phyloP scores from a whole-genome alignment of 2,113 vertebrate species.

The Abramis brama region DNA sequence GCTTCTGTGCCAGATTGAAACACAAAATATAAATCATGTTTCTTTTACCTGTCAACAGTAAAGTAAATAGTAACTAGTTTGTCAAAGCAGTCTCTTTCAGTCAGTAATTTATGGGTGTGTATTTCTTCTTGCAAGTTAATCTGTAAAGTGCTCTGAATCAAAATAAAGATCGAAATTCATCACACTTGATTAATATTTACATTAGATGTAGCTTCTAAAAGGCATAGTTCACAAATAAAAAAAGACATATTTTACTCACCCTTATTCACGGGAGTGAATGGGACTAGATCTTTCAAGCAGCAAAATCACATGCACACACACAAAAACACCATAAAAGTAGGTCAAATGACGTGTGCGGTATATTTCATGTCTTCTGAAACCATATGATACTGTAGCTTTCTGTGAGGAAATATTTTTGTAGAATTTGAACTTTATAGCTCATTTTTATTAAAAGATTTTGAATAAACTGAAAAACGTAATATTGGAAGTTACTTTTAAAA shows the following conservation, averaged over 20 bases:
- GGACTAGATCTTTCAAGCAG: not conserved
- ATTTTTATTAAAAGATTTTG: too few species aligned
- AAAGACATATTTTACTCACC: not conserved
- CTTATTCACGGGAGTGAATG: not conserved
- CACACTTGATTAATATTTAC: not conserved
- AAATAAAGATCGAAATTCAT: not conserved
- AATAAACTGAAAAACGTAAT: too few species aligned
- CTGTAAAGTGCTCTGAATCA: not conserved
- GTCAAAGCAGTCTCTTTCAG: not conserved
- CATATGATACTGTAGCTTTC: not conserved
- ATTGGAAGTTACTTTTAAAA: too few species aligned
- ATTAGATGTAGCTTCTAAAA: not conserved
- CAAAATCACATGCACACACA: not conserved
- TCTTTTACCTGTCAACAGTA: not conserved
- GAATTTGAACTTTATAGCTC: not conserved
- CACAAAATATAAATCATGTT: not conserved
- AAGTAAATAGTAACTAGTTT: not conserved
- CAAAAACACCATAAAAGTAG: conserved; percentile 6
- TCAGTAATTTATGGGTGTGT: not conserved
- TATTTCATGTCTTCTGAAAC: conserved; percentile 9
- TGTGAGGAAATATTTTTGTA: not conserved
- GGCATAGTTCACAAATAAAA: too few species aligned
- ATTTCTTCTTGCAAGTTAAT: not conserved
- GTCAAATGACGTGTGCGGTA: not conserved
- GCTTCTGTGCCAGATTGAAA: not conserved